These are phyloP conservation scores for Linyphia triangularis DNA, from an alignment of 2,888 invertebrate species.

Conservation along the genomic window DNA sequence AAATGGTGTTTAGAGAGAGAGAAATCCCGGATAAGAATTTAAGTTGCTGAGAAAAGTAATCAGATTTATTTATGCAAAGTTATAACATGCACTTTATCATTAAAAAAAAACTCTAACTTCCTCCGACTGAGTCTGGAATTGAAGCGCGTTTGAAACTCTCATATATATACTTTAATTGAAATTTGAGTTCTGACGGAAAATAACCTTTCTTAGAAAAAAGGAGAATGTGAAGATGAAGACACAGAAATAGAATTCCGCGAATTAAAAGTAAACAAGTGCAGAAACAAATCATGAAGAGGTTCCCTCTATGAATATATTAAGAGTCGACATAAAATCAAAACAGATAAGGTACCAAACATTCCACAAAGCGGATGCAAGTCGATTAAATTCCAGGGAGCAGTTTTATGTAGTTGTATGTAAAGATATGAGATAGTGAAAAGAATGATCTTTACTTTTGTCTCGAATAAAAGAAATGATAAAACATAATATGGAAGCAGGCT, in stretches of 20 bases:
- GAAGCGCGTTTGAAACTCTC: too few species aligned
- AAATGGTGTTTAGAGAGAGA: too few species aligned
- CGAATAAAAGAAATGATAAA: not conserved
- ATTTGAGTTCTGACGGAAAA: not conserved
- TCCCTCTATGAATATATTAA: conserved; percentile 28
- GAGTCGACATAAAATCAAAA: not conserved
- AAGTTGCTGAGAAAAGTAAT: too few species aligned
- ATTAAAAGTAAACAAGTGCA: conserved; percentile 24
- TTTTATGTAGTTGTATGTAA: too few species aligned
- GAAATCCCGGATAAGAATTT: too few species aligned
- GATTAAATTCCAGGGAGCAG: not conserved
- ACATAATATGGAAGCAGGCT: not conserved
- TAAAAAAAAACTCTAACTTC: too few species aligned
- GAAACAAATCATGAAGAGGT: not conserved
- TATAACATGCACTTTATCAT: too few species aligned
- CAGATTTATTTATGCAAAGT: too few species aligned
- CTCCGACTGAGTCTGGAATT: too few species aligned
- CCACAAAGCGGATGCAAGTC: not conserved
- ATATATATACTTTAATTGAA: conserved; percentile 27
- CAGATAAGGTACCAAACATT: not conserved
- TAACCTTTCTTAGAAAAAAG: not conserved
- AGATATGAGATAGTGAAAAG: not conserved
- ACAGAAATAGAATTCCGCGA: not conserved
- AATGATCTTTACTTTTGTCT: not conserved
- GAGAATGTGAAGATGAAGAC: not conserved